These are phyloP conservation scores for Pelecanoides urinatrix DNA, from an alignment of 2,113 vertebrate species.

Conservation along the genomic window DNA sequence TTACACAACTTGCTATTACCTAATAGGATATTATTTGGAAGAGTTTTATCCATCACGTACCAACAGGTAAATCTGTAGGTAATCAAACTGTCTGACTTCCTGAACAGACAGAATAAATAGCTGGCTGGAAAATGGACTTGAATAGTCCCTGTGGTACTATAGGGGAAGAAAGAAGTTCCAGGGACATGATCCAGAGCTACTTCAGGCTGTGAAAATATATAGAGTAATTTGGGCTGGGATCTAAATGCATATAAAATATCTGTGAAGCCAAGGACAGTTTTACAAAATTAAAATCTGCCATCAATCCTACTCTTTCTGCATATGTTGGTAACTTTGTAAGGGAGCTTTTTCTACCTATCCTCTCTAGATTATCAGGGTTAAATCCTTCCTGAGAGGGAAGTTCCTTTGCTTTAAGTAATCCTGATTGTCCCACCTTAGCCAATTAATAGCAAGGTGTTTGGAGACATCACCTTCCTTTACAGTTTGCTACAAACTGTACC, in stretches of 20 bases:
- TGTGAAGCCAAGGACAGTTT: background rate
- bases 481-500: background rate
- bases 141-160: background rate
- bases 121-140: background rate
- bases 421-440: background rate
- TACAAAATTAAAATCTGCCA: background rate
- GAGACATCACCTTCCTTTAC: background rate
- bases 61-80: background rate
- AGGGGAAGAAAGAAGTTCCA: background rate
- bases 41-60: background rate
- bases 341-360: background rate
- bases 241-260: background rate
- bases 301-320: background rate
- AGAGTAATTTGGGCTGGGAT: background rate
- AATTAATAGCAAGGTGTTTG: background rate
- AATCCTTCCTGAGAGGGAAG: background rate
- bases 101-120: background rate
- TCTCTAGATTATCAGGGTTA: background rate
- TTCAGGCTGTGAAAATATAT: background rate
- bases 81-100: background rate
- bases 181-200: background rate
- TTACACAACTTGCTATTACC: background rate
- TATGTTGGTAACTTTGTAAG: background rate
- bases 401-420: background rate
- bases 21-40: background rate